Evolutionary conservation across 2,797 vertebrate species (phyloP).

Genomic region (Tenualosa ilisha): DNA sequence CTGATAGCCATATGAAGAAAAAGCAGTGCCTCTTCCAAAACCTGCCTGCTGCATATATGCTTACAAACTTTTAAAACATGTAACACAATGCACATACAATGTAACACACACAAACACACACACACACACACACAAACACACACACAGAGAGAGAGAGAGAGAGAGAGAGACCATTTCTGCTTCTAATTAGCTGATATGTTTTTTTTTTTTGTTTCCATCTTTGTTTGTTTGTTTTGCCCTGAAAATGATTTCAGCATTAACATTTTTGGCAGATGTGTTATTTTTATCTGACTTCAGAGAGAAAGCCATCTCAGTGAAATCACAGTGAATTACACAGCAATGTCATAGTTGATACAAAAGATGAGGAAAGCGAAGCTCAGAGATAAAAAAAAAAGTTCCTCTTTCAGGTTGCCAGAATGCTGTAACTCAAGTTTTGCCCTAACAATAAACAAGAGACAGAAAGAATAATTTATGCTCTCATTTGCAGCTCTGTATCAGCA

Average conservation of each 20-base stretch:
- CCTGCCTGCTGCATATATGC: neutral
- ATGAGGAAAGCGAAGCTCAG: slow-evolving; percentile 52
- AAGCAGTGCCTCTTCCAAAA: neutral
- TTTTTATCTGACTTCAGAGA: slow-evolving; percentile 16
- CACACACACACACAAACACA: slow-evolving; percentile 10
- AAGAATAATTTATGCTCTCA: neutral
- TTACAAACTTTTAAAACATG: slow-evolving; percentile 22
- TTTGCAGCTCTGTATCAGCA: neutral
- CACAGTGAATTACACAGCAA: neutral
- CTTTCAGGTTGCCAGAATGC: slow-evolving; percentile 46
- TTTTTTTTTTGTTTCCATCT: slow-evolving; percentile 47
- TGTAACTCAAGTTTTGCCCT: slow-evolving; percentile 47
- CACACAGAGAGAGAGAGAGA: slow-evolving; percentile 30
- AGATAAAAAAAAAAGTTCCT: too few relatives aligned
- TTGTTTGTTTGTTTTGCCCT: slow-evolving; percentile 70
- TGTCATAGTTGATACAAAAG: slow-evolving; percentile 42
- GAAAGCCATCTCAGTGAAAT: neutral
- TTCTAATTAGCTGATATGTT: slow-evolving; percentile 65
- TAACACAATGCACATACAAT: neutral
- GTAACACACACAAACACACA: neutral
- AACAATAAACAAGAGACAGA: neutral
- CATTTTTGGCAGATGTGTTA: slow-evolving; percentile 60
- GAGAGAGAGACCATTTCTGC: slow-evolving; percentile 60
- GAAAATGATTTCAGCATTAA: slow-evolving; percentile 54
- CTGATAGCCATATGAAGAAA: neutral